phyloP scores from a whole-genome alignment of 2,888 invertebrate species.

The Agrochola macilenta region DNA sequence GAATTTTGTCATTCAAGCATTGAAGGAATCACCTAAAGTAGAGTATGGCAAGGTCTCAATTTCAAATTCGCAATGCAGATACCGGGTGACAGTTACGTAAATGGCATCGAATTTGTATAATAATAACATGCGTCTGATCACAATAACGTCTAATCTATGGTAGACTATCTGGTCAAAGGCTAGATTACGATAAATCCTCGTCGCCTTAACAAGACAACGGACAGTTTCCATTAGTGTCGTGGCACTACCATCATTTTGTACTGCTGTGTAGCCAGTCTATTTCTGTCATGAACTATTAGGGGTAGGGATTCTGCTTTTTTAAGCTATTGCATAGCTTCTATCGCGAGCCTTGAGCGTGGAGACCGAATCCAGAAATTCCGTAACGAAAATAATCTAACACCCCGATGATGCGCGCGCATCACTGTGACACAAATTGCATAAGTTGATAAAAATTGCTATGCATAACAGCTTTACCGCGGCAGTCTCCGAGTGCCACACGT shows the following conservation, averaged over 20 bases:
- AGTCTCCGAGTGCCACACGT: too few relatives aligned
- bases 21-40: neutral
- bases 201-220: neutral
- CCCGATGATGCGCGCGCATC: too few relatives aligned
- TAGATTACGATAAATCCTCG: neutral
- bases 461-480: too few relatives aligned
- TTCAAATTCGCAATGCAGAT: neutral
- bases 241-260: neutral
- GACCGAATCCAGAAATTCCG: too few relatives aligned
- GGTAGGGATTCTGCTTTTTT: too few relatives aligned
- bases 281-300: too few relatives aligned
- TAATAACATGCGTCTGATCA: neutral
- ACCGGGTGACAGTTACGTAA: neutral
- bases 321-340: too few relatives aligned
- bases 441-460: too few relatives aligned
- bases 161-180: slow-evolving; percentile 13
- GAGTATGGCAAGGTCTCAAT: neutral
- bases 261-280: neutral
- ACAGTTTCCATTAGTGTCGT: slow-evolving; percentile 3
- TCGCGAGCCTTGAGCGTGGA: too few relatives aligned
- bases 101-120: neutral
- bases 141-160: neutral
- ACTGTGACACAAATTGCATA: too few relatives aligned
- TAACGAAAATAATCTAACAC: too few relatives aligned
- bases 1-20: neutral